phyloP scores from a whole-genome alignment of 2,888 invertebrate species.

The Urechis unicinctus region DNA sequence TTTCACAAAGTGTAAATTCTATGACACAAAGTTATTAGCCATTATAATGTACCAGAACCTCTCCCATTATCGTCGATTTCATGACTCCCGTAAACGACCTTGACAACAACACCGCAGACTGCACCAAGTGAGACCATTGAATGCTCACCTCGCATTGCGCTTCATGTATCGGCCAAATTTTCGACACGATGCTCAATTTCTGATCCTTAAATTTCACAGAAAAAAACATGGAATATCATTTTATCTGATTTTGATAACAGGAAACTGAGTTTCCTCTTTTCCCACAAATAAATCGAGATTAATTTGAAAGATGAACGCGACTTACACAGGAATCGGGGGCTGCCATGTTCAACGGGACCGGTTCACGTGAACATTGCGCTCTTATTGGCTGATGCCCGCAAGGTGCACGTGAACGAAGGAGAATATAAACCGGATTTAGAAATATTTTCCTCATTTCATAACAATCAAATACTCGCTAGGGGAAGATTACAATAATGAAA shows the following conservation, averaged over 20 bases:
- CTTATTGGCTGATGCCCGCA: conserved; percentile 6
- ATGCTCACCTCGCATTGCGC: conserved; percentile 6
- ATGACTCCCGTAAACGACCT: too few species aligned
- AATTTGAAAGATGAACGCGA: too few species aligned
- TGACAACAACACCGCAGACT: too few species aligned
- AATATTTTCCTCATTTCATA: neutral
- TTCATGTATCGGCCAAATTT: conserved; percentile 11
- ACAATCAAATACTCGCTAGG: too few species aligned
- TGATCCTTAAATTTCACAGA: conserved; percentile 5
- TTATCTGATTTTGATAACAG: neutral
- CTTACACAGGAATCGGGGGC: too few species aligned
- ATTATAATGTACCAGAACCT: too few species aligned
- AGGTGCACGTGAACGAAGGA: neutral
- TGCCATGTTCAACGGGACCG: too few species aligned
- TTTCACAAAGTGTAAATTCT: conserved; percentile 56
- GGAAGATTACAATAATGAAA: too few species aligned
- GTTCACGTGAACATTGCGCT: conserved; percentile 11
- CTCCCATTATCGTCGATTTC: too few species aligned
- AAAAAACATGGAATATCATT: neutral
- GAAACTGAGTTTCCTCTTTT: neutral
- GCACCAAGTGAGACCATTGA: neutral
- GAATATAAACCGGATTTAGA: neutral
- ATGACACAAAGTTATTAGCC: conserved; percentile 4
- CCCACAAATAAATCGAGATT: too few species aligned
- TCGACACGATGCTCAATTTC: conserved; percentile 3